Evolutionary conservation across 1,140 invertebrate species (phyloP).

Genomic region (Adoxophyes honmai): DNA sequence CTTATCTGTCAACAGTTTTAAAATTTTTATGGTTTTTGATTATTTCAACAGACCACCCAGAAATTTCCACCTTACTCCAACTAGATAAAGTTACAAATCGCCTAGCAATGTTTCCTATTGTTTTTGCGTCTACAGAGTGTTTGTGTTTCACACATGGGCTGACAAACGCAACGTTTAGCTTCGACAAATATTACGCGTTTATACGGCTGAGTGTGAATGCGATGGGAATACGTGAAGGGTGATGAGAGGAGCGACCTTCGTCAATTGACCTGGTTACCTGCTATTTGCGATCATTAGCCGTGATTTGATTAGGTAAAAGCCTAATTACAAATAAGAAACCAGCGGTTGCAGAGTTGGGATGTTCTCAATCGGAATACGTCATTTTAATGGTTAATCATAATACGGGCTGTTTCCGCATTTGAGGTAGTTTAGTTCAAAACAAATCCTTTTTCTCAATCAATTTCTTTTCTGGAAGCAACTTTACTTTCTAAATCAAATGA

Average conservation of each 20-base stretch:
- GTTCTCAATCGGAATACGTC: no score
- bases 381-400: no score
- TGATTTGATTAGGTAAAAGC: no score
- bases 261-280: background rate
- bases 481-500: no score
- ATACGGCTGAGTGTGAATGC: background rate
- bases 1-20: constrained; percentile 1
- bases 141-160: constrained; percentile 10
- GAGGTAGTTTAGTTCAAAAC: no score
- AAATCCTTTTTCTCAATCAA: no score
- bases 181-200: constrained; percentile 6
- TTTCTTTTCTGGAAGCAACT: no score
- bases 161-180: background rate
- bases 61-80: background rate
- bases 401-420: no score
- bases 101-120: background rate
- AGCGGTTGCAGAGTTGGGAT: no score
- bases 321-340: no score
- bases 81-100: background rate
- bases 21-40: constrained; percentile 11
- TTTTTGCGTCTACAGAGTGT: background rate
- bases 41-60: background rate
- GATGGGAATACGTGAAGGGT: background rate
- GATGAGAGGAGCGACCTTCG: background rate
- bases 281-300: background rate